A percentile compares a stretch with the other conserved stretches of the same genome.
Evolutionary conservation across 2,113 vertebrate species (phyloP).

Genomic region (Tichodroma muraria): DNA sequence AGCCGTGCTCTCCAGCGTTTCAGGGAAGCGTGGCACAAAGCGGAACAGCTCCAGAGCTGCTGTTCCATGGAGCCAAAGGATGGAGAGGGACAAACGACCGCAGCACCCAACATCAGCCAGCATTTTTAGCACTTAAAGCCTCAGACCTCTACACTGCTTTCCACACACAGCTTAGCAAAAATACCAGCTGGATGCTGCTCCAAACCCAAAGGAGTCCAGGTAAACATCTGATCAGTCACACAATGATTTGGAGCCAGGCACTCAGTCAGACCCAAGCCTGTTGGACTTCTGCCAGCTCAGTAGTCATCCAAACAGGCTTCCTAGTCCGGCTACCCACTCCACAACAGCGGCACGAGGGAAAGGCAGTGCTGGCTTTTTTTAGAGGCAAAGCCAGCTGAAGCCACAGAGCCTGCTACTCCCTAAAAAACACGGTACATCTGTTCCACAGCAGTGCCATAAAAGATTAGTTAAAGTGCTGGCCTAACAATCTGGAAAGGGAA

Average conservation of each 20-base stretch:
- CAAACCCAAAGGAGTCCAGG: not conserved
- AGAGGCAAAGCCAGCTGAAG: not conserved
- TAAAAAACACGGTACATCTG: not conserved
- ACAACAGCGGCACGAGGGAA: accelerated
- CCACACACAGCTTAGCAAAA: not conserved
- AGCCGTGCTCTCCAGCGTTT: accelerated
- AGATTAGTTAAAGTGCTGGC: not conserved
- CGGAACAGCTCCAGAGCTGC: not conserved
- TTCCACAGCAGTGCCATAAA: not conserved
- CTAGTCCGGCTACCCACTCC: not conserved
- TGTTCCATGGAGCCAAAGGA: not conserved
- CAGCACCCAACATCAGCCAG: not conserved
- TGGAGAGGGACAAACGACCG: not conserved
- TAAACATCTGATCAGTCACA: not conserved
- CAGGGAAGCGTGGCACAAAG: not conserved
- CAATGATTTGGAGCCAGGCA: not conserved
- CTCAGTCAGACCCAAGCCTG: not conserved
- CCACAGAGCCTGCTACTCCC: not conserved
- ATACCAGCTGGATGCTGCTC: not conserved
- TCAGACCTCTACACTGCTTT: not conserved
- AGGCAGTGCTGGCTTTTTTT: not conserved
- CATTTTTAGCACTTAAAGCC: not conserved
- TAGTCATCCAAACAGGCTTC: not conserved
- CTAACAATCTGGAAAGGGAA: constrained; percentile 38
- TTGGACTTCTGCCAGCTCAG: not conserved